Base-by-base conservation (phyloP, 2,888 invertebrate species). In the Catotricha subobsoleta region DNA sequence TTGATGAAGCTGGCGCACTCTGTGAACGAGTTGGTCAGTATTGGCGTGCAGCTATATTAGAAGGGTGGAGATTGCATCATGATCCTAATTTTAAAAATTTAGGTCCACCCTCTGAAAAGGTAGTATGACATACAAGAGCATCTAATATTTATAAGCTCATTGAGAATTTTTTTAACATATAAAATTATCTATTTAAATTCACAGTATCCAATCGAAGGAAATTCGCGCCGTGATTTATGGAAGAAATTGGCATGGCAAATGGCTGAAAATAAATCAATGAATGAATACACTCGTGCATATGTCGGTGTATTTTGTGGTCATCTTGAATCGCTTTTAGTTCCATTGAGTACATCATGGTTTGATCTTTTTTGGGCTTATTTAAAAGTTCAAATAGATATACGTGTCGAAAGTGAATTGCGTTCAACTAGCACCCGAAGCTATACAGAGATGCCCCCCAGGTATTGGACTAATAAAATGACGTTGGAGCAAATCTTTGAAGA, bases 321-420 rank as follows among this genome's bases (percentile, higher is more conserved):
- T 57, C 61, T 92, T 30, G 66, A 73, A 23, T 74, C 81, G 6
- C 58, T 91, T n/a, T 59, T 91, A 29, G 69, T 77, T 0, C 74
- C 80, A 10, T 80, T 86, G 46, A 65, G 72, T 49, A 66, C 67
- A n/a, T 76, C 74, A 20, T 95, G 92, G 92, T 78, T 84, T 52
- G 94, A 95, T 59, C 66, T 80, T 46, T 64, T 94, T 20, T 95
- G 94, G 94, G 83, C 87, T 2, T 79, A 87, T 57, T 66, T 87
- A 47, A 76, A 75, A 53, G 73, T 78, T 0, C 73, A 86, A 56
- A 78, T 91, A 44, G 91, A 92, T 56, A 73, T 80, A 12, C 69
- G 79, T 47, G 87, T 91, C 0, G 92, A 94, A 55, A 75, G 73
- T 42, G 80, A 82, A 60, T 65, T 84, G 21, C 62, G 80, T 27